Percentiles rank a stretch among this genome's conserved stretches.
Conservation (phyloP, 2,888 invertebrate species). For the Sarcophaga rosellei region DNA sequence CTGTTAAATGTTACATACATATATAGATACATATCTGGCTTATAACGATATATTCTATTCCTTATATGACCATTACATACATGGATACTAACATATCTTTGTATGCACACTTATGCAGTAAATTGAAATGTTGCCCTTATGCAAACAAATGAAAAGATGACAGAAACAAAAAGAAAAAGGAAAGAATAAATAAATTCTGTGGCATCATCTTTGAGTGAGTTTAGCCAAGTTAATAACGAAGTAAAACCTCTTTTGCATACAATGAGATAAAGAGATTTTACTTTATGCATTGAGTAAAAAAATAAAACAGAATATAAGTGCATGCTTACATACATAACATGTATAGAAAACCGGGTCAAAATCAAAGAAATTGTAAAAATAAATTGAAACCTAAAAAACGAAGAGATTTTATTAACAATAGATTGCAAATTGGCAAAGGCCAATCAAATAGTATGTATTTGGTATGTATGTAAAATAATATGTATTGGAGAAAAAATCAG, state of each 20-base stretch:
- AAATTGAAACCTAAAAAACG: slow-evolving; percentile 42
- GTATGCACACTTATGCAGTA: slow-evolving; percentile 45
- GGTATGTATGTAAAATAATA: not conserved
- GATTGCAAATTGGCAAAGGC: slow-evolving; percentile 51
- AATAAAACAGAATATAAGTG: slow-evolving; percentile 17
- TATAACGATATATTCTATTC: slow-evolving; percentile 6
- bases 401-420: slow-evolving; percentile 38
- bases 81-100: slow-evolving; percentile 24
- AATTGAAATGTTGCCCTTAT: slow-evolving; percentile 59
- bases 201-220: not conserved
- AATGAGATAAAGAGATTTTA: slow-evolving; percentile 59
- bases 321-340: slow-evolving; percentile 15
- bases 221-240: slow-evolving; percentile 38
- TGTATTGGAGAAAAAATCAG: not conserved
- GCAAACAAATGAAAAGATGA: slow-evolving; percentile 16
- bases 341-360: slow-evolving; percentile 53
- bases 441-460: slow-evolving; percentile 3
- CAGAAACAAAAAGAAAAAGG: slow-evolving; percentile 21
- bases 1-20: slow-evolving; percentile 52
- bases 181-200: not conserved
- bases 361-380: slow-evolving; percentile 56
- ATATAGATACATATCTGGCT: slow-evolving; percentile 30
- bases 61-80: slow-evolving; percentile 1
- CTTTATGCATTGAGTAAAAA: slow-evolving; percentile 52
- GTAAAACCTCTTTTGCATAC: slow-evolving; percentile 58